Evolutionary conservation across 2,888 invertebrate species (phyloP), one percentile per base, ranked within the genome.

Genomic region (Pherbina coryleti): DNA sequence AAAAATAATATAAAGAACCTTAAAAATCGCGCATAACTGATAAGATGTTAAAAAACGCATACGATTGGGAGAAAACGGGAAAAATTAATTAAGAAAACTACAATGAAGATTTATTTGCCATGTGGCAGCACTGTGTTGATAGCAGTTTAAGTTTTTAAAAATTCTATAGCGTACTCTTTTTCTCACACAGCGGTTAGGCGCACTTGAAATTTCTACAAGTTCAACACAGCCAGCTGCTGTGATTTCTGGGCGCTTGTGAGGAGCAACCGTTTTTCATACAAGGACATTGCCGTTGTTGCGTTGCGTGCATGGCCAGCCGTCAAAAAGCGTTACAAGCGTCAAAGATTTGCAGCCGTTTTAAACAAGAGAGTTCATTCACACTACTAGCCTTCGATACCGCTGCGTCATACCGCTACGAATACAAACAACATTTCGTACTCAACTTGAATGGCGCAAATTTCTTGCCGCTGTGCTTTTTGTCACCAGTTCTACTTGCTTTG

Each of bases 201-300:
- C 34, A 22, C 14, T 5, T n/a, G 31, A 19, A 60, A n/a, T 37
- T 22, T 76, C 19, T 55, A 76, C 17, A 37, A 74, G n/a, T 17
- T 34, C 11, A 22, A 22, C 19, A 53, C 69, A 74, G 75, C 51
- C 66, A 14, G 17, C 44, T 17, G 55, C 37, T 81, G 80, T 77
- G 78, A 71, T 37, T 84, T 79, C 84, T 89, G 88, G 66, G 82
- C 82, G 81, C 89, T 89, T 85, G 83, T 82, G 84, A 82, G 75
- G 79, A 77, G 82, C 86, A 88, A 88, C 89, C 85, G 89, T 89
- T 89, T 89, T 89, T 88, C 88, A 87, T 87, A 86, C 89, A 89
- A 89, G 89, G 88, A 89, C 88, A 89, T 89, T 89, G 88, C 85
- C 88, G 88, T 85, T 87, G 87, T 87, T 83, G 57, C n/a, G 57